Evolutionary conservation across 2,797 vertebrate genomes (phyloP), one percentile per base, ranked within the genome.

Genomic region (Oreortyx pictus): DNA sequence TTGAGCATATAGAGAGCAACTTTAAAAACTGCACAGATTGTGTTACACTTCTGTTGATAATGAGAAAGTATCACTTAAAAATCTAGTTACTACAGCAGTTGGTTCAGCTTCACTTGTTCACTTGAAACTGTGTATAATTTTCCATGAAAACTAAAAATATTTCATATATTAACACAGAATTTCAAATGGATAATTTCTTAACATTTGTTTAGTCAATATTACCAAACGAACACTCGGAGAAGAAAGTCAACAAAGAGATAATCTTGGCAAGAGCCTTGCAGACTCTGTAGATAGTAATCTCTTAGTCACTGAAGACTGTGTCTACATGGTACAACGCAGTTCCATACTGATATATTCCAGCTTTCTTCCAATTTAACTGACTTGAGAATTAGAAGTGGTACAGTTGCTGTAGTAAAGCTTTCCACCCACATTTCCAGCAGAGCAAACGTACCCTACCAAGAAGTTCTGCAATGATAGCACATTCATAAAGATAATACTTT

Each of bases 71-170:
- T 84, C 49, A 43, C 68, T 89, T 39, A 67, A 91, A 93, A 94
- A 84, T 72, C 72, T 86, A 54, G 25, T 71, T 57, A 64, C 37
- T 92, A 74, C 23, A 77, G 76, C 56, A 57, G 75, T 93, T 93
- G 68, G 33, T 95, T 96, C 86, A 80, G 44, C 65, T 94, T 94
- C 41, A 43, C 29, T 88, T 82, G n/a, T 31, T 93, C 77, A 61
- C 57, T 90, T 91, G 65, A 29, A 87, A 35, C 66, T 82, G 52
- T 6, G 5, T 49, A 64, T 89, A 33, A 81, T 79, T 90, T 89
- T 89, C 67, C 57, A 37, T 31, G 25, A 27, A 57, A 74, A 89
- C 39, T 60, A 54, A 62, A 90, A 89, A 17, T 8, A 7, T 76
- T 83, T 88, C 37, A 15, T 23, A 22, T 62, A 57, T 33, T 33